Percentiles rank a stretch among this genome's conserved stretches.
Evolutionary conservation across 1,140 invertebrate genomes (phyloP).

Genomic region (Piezodorus guildinii): DNA sequence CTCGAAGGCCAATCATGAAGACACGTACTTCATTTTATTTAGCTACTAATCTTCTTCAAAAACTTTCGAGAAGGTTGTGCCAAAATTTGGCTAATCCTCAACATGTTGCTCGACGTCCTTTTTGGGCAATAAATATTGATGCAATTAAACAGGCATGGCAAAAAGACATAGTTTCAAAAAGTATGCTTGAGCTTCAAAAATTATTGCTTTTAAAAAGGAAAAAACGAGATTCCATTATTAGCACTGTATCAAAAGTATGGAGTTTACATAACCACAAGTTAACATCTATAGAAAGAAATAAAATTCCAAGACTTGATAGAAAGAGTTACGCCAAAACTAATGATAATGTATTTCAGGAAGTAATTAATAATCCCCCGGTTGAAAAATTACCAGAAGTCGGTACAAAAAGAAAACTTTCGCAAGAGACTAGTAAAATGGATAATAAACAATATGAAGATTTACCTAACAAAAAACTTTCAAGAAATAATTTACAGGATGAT

Average conservation of each 20-base stretch:
- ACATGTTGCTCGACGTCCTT: conserved; percentile 77
- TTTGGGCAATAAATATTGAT: conserved; percentile 70
- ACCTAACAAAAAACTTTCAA: no score
- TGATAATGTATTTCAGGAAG: no score
- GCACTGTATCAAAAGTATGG: conserved; percentile 64
- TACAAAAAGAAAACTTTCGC: no score
- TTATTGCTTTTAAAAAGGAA: conserved; percentile 41
- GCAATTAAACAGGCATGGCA: conserved; percentile 73
- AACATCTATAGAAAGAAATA: conserved; percentile 61
- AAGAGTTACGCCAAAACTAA: conserved; percentile 63
- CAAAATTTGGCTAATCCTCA: conserved; percentile 68
- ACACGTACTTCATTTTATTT: conserved; percentile 92
- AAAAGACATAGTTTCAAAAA: conserved; percentile 47
- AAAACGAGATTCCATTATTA: conserved; percentile 56
- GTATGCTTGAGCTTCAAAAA: conserved; percentile 44
- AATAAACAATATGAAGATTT: no score
- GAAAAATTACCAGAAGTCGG: no score
- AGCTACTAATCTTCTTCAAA: conserved; percentile 74
- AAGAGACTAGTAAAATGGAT: no score
- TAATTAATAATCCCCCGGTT: no score
- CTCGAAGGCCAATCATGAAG: conserved; percentile 88
- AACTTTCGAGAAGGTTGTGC: conserved; percentile 74
- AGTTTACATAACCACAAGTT: conserved; percentile 41
- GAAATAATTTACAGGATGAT: no score
- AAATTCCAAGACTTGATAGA: conserved; percentile 62